phyloP scores from a whole-genome alignment of 2,888 invertebrate species.

The Tinea pellionella region DNA sequence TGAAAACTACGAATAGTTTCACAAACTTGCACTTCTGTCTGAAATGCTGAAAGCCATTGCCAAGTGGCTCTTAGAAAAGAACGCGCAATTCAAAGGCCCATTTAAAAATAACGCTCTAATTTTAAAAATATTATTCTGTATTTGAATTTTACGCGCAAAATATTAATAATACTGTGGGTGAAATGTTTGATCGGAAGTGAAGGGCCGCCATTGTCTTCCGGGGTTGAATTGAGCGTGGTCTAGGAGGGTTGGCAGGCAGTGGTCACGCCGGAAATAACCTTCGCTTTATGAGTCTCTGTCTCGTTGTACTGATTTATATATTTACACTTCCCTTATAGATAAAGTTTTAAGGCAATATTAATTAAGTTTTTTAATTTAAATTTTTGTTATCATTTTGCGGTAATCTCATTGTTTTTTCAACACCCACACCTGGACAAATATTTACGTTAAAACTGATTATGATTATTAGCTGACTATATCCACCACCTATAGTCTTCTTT shows the following conservation, averaged over 20 bases:
- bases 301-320: neutral
- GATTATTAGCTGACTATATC: no score
- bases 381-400: no score
- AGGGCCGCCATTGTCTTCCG: conserved; percentile 58
- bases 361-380: neutral
- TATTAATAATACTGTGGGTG: neutral
- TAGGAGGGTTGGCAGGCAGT: conserved; percentile 32
- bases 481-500: no score
- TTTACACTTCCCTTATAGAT: conserved; percentile 2
- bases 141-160: neutral
- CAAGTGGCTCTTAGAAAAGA: neutral
- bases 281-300: neutral
- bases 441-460: no score
- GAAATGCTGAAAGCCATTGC: neutral
- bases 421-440: no score
- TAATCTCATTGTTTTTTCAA: no score
- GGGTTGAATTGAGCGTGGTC: conserved; percentile 46
- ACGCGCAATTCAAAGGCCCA: neutral
- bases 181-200: conserved; percentile 39
- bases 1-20: neutral
- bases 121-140: neutral
- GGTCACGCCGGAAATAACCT: conserved; percentile 43
- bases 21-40: neutral
- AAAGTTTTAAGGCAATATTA: neutral
- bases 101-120: no score